These are phyloP conservation scores for Oncorhynchus tshawytscha DNA, from an alignment of 2,113 vertebrate species.

Conservation along the genomic window DNA sequence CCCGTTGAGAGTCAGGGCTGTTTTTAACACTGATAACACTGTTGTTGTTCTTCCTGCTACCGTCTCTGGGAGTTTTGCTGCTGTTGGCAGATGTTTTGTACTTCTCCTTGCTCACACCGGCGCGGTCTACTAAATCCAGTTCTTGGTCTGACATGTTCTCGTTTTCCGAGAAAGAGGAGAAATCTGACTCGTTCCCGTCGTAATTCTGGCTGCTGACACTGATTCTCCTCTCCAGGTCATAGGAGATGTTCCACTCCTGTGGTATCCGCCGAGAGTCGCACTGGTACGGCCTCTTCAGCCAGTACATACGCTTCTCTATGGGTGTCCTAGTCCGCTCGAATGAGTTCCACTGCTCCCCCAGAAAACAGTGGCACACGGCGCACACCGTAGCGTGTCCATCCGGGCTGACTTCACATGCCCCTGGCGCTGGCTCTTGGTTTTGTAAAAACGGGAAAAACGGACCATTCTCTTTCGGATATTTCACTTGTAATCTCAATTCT, in stretches of 20 bases:
- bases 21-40: conserved; percentile 67
- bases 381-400: conserved; percentile 87
- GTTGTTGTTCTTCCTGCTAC: conserved; percentile 57
- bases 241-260: conserved; percentile 82
- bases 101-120: conserved; percentile 56
- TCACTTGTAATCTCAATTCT: conserved; percentile 82
- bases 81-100: conserved; percentile 49
- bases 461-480: conserved; percentile 70
- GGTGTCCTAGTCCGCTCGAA: conserved; percentile 92
- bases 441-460: conserved; percentile 92
- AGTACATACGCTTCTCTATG: conserved; percentile 95
- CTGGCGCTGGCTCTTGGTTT: conserved; percentile 93
- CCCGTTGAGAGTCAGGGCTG: conserved; percentile 68
- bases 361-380: conserved; percentile 92
- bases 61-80: conserved; percentile 32
- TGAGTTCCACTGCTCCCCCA: conserved; percentile 92
- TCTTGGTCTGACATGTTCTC: conserved; percentile 78
- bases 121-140: conserved; percentile 64
- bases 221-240: conserved; percentile 74
- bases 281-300: conserved; percentile 93
- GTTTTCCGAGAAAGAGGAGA: conserved; percentile 86
- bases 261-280: conserved; percentile 77
- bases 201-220: conserved; percentile 62
- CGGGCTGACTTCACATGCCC: conserved; percentile 80
- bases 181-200: conserved; percentile 79